Evolutionary conservation across 2,888 invertebrate genomes (phyloP).

Genomic region (Thereva nobilitata): DNA sequence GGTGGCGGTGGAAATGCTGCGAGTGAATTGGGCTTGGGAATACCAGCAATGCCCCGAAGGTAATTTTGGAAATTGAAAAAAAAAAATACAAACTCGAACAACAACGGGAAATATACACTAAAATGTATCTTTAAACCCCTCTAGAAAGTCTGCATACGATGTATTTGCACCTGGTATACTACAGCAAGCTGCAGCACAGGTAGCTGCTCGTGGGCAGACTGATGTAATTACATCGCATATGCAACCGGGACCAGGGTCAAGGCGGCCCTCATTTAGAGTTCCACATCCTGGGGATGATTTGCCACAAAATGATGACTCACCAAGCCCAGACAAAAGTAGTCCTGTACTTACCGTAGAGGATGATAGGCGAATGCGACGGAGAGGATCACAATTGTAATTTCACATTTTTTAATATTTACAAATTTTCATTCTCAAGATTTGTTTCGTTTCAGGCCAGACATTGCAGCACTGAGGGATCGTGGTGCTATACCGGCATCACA

Average conservation of each 20-base stretch:
- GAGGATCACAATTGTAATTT: conserved; percentile 84
- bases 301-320: conserved; percentile 60
- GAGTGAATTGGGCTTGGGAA: conserved; percentile 64
- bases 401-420: conserved; percentile 1
- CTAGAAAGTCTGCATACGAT: conserved; percentile 74
- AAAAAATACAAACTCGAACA: no score
- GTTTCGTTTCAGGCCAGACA: conserved; percentile 68
- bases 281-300: conserved; percentile 62
- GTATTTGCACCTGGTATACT: conserved; percentile 71
- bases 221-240: conserved; percentile 56
- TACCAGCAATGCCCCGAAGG: conserved; percentile 77
- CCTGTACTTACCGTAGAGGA: conserved; percentile 71
- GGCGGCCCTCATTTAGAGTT: conserved; percentile 67
- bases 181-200: conserved; percentile 55
- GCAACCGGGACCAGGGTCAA: conserved; percentile 57
- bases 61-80: conserved; percentile 46
- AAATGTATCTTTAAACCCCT: conserved; percentile 22
- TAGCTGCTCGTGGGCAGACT: conserved; percentile 51
- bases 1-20: conserved; percentile 49
- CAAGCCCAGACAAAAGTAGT: conserved; percentile 62
- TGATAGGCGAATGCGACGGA: conserved; percentile 71
- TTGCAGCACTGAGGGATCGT: conserved; percentile 65
- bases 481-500: conserved; percentile 60
- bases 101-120: no score
- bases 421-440: conserved; percentile 1